Base-by-base conservation (phyloP, 2,113 vertebrate genomes). In the Phrynosoma blainvillii region DNA sequence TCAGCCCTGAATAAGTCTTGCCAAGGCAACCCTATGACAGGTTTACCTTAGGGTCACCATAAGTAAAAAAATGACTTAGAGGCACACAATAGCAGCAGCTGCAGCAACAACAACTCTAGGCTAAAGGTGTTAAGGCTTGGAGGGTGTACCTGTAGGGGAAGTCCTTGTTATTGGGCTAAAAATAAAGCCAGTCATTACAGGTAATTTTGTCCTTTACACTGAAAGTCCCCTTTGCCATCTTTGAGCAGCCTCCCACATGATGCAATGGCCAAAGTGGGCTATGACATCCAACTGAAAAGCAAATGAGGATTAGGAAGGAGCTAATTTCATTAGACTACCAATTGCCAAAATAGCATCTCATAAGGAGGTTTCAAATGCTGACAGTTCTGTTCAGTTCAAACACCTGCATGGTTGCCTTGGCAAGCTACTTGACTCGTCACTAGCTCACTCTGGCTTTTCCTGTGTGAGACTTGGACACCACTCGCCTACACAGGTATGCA, bases 341-440 rank as follows among this genome's bases (percentile, higher is more conserved):
- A 84, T 91, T 94, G 93, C 95, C 95, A 96, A 97, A 97, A 97
- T 97, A 97, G 95, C 96, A 96, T 95, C 95, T 97, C 96, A 97
- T 97, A 96, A 96, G 96, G 96, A 96, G 96, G 91, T 91, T 96
- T 96, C 97, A 94, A 92, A 95, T 96, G 94, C 95, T 96, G 96
- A 94, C 96, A 96, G 95, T 96, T 97, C 95, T 94, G 95, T 95
- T 97, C 95, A 95, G 95, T 95, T 94, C 92, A 96, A 94, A 97
- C 96, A 96, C 97, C 97, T 96, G 97, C 95, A 90, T 96, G 94
- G 92, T 96, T 94, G 94, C 95, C 95, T 96, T 96, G 95, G 96
- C 95, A 96, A 96, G 95, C 95, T 96, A 95, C 93, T 96, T 96
- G 93, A 96, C 93, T 96, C 94, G 92, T 94, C 95, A 94, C 90